Evolutionary conservation across 2,113 vertebrate species (phyloP).

Genomic region (Isichthys henryi): DNA sequence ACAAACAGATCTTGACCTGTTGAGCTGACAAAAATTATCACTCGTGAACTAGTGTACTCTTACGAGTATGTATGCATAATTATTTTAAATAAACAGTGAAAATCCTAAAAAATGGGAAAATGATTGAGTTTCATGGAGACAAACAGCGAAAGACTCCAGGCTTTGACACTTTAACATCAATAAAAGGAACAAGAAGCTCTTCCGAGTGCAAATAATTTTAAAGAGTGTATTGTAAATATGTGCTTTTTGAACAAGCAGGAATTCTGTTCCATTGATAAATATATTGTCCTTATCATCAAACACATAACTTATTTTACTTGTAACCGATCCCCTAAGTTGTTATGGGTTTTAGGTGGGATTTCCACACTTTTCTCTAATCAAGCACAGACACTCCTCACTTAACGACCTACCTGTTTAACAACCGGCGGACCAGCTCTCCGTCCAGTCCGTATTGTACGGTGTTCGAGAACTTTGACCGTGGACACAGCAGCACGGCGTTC

Average conservation of each 20-base stretch:
- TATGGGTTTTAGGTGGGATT: conserved; percentile 20
- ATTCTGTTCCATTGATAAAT: too few relatives aligned
- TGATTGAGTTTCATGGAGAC: conserved; percentile 37
- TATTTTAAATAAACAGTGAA: conserved; percentile 55
- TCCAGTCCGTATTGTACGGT: too few relatives aligned
- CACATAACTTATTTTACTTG: too few relatives aligned
- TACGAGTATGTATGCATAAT: conserved; percentile 43
- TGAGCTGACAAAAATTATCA: conserved; percentile 34
- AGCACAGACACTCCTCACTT: too few relatives aligned
- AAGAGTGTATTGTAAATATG: too few relatives aligned
- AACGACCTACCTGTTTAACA: too few relatives aligned
- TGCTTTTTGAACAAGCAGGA: too few relatives aligned
- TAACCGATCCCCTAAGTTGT: not conserved
- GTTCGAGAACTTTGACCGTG: too few relatives aligned
- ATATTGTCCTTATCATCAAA: too few relatives aligned
- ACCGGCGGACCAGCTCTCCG: too few relatives aligned
- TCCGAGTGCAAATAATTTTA: too few relatives aligned
- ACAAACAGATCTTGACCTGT: conserved; percentile 42
- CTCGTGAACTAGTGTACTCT: conserved; percentile 44
- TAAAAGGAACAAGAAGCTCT: conserved; percentile 37
- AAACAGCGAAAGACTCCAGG: conserved; percentile 38
- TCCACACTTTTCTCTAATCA: conserved; percentile 19
- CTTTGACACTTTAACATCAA: conserved; percentile 45
- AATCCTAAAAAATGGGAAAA: conserved; percentile 41
- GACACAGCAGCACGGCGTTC: too few relatives aligned